Percentiles rank a stretch among this genome's conserved stretches.
These are phyloP conservation scores for Clepsis dumicolana DNA, from an alignment of 2,888 invertebrate species.

Conservation along the genomic window DNA sequence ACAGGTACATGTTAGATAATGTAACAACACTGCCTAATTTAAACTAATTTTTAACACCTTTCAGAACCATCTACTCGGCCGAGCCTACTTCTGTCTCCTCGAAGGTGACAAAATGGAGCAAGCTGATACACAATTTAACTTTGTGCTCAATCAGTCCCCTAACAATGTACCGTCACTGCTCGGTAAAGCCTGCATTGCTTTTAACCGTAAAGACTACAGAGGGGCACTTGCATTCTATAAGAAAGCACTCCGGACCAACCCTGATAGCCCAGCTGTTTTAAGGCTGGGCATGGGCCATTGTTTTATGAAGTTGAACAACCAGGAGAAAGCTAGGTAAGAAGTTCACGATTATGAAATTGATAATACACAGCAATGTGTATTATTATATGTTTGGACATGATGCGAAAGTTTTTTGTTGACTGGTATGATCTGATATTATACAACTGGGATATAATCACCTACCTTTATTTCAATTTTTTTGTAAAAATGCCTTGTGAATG, in stretches of 20 bases:
- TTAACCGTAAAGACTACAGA: slow-evolving; percentile 98
- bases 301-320: slow-evolving; percentile 97
- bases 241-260: slow-evolving; percentile 98
- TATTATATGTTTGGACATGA: too few relatives aligned
- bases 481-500: too few relatives aligned
- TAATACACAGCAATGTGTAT: too few relatives aligned
- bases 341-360: too few relatives aligned
- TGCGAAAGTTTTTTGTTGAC: too few relatives aligned
- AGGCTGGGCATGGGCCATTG: slow-evolving; percentile 99
- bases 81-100: slow-evolving; percentile 98
- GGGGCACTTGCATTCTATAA: slow-evolving; percentile 99
- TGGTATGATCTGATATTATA: too few relatives aligned
- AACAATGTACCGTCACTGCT: slow-evolving; percentile 98
- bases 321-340: slow-evolving; percentile 95
- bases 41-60: slow-evolving; percentile 44
- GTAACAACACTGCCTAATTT: too few relatives aligned
- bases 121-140: slow-evolving; percentile 99
- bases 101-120: slow-evolving; percentile 99
- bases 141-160: slow-evolving; percentile 97
- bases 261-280: slow-evolving; percentile 98
- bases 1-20: too few relatives aligned
- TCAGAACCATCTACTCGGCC: slow-evolving; percentile 97
- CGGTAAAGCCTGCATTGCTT: slow-evolving; percentile 99
- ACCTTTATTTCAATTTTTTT: too few relatives aligned
- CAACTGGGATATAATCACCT: too few relatives aligned